Conservation (phyloP, 2,888 invertebrate genomes). For the Campaea margaritaria region DNA sequence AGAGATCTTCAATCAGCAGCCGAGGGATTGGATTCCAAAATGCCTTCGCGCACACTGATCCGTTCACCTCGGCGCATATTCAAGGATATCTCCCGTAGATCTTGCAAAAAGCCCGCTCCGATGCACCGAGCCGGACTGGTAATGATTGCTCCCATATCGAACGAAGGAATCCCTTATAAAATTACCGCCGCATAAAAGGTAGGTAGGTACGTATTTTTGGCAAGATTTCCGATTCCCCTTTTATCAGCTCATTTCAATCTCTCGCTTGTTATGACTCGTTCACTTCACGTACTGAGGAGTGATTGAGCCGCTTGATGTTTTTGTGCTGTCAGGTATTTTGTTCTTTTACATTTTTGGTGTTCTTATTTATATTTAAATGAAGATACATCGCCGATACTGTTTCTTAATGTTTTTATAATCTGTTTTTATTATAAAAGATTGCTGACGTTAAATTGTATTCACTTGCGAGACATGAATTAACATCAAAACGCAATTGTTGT, state of each 20-base stretch:
- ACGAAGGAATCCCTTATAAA: constrained; percentile 78
- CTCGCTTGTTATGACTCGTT: constrained; percentile 78
- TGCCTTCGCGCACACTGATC: constrained; percentile 65
- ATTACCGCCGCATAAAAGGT: constrained; percentile 80
- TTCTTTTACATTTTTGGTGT: constrained; percentile 56
- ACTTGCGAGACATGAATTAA: not conserved
- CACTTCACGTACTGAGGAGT: constrained; percentile 63
- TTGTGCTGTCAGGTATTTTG: constrained; percentile 58
- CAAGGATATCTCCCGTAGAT: constrained; percentile 74
- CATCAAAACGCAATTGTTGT: not conserved
- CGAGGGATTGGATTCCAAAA: constrained; percentile 58
- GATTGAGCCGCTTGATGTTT: constrained; percentile 71
- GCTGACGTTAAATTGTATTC: not conserved
- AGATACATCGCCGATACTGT: constrained; percentile 52
- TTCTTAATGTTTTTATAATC: constrained; percentile 37
- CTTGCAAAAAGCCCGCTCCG: constrained; percentile 69
- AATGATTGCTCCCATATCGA: constrained; percentile 82
- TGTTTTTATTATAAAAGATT: constrained; percentile 13
- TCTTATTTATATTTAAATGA: constrained; percentile 64
- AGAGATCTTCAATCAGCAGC: constrained; percentile 37
- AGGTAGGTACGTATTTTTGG: constrained; percentile 78
- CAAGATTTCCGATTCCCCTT: constrained; percentile 77
- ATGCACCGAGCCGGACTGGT: constrained; percentile 63
- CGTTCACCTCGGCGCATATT: constrained; percentile 65
- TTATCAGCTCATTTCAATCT: constrained; percentile 83